Conservation (phyloP, 2,797 vertebrate species). For the Micromesistius poutassou region DNA sequence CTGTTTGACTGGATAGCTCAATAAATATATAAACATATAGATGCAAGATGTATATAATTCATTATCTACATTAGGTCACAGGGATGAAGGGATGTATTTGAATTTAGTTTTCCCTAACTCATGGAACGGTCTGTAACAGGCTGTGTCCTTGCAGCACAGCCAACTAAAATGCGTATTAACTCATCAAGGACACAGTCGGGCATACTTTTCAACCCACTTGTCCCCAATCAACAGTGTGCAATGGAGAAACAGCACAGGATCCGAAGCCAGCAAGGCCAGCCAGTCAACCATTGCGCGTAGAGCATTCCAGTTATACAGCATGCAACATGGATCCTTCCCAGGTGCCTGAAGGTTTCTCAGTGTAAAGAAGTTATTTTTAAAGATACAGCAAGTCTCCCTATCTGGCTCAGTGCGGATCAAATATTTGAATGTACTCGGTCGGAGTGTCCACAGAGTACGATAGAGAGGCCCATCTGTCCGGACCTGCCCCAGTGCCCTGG, state of each 20-base stretch:
- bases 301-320: background rate
- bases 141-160: background rate
- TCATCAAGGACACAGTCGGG: background rate
- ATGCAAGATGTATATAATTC: background rate
- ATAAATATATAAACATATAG: background rate
- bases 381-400: background rate
- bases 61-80: background rate
- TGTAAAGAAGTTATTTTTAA: background rate
- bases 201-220: background rate
- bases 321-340: background rate
- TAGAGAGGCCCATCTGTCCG: conserved; percentile 54
- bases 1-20: background rate
- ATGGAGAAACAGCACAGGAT: background rate
- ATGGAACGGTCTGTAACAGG: background rate
- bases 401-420: conserved; percentile 18
- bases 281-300: background rate
- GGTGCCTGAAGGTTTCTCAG: background rate
- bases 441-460: conserved; percentile 39
- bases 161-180: background rate
- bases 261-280: background rate
- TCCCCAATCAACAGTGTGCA: background rate
- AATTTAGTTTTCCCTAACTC: background rate
- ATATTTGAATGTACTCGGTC: conserved; percentile 33
- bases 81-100: background rate
- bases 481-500: conserved; percentile 30